Conservation (phyloP, 1,140 invertebrate genomes). For the Eumeta japonica region DNA sequence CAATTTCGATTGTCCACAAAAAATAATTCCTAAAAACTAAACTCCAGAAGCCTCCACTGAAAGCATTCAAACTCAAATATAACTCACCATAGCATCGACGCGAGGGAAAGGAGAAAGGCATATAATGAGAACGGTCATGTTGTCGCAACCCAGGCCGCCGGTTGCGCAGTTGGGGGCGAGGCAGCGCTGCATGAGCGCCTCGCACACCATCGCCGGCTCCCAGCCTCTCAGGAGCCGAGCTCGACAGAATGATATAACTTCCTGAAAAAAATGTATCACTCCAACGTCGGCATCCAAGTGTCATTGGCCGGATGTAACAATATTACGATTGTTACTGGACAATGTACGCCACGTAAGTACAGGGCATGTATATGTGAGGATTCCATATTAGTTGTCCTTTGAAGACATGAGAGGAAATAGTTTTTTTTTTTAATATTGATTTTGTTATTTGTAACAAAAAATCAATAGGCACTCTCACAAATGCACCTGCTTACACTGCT, state of each 20-base stretch:
- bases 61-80: no score
- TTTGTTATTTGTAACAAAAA: no score
- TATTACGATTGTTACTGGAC: constrained; percentile 84
- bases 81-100: constrained; percentile 51
- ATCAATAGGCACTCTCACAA: no score
- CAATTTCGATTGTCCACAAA: no score
- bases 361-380: no score
- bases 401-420: no score
- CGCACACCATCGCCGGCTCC: constrained; percentile 93
- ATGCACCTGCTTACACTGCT: no score
- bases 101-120: constrained; percentile 67
- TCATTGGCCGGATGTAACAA: constrained; percentile 87
- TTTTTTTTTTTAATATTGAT: no score
- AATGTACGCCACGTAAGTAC: constrained; percentile 93
- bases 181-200: constrained; percentile 90
- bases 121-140: constrained; percentile 94
- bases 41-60: no score
- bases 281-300: constrained; percentile 97
- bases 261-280: constrained; percentile 64
- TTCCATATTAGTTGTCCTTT: constrained; percentile 73
- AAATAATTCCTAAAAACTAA: no score
- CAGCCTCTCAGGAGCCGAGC: constrained; percentile 74
- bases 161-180: constrained; percentile 94
- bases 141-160: constrained; percentile 96
- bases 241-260: constrained; percentile 90